These are phyloP conservation scores for Lacanobia wlatinum DNA, from an alignment of 2,888 invertebrate genomes.

Conservation along the genomic window DNA sequence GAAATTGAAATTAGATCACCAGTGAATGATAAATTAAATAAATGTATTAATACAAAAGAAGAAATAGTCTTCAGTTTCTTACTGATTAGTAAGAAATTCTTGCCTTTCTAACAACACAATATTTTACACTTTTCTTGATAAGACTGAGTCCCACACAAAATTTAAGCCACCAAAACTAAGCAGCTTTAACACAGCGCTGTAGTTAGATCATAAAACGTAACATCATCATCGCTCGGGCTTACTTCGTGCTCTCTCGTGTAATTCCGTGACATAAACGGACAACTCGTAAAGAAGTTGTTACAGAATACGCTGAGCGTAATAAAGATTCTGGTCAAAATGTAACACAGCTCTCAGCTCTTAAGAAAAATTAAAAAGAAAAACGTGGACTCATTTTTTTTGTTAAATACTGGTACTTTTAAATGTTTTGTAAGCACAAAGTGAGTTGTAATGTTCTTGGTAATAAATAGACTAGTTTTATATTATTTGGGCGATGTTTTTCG, in stretches of 20 bases:
- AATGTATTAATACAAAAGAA: no score
- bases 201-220: slow-evolving; percentile 54
- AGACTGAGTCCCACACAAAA: slow-evolving; percentile 10
- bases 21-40: no score
- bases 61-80: no score
- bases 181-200: slow-evolving; percentile 31
- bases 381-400: neutral
- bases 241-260: slow-evolving; percentile 48
- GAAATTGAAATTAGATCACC: no score
- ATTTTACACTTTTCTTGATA: no score
- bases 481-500: neutral
- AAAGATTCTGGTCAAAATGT: slow-evolving; percentile 60
- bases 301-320: slow-evolving; percentile 45
- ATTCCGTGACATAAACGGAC: slow-evolving; percentile 57
- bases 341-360: slow-evolving; percentile 33
- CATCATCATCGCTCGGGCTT: slow-evolving; percentile 51
- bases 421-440: neutral
- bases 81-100: no score
- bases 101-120: no score
- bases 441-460: neutral
- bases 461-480: neutral
- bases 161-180: slow-evolving; percentile 22
- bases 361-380: slow-evolving; percentile 36
- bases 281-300: slow-evolving; percentile 62
- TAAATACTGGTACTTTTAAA: slow-evolving; percentile 5